Conservation (phyloP, 2,113 vertebrate species). For the Calyptomena viridis region DNA sequence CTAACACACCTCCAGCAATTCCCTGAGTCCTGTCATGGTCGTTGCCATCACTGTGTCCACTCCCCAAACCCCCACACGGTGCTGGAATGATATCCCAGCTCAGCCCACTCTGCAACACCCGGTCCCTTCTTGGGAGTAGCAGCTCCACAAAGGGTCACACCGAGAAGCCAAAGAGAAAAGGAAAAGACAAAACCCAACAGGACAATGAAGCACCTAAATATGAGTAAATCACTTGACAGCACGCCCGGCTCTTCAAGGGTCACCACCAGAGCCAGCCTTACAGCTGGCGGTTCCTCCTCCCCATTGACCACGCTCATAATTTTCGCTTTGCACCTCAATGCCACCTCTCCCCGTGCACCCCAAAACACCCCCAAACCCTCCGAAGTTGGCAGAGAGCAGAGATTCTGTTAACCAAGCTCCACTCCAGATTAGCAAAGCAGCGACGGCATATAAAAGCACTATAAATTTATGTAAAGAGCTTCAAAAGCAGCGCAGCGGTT, state of each 20-base stretch:
- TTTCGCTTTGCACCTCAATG: not conserved
- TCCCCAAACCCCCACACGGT: fast-evolving
- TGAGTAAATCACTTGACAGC: not conserved
- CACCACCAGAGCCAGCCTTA: not conserved
- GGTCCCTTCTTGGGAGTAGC: not conserved
- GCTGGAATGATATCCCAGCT: not conserved
- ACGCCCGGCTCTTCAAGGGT: not conserved
- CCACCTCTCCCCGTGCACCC: not conserved
- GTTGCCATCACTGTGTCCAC: too few relatives aligned
- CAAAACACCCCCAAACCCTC: not conserved
- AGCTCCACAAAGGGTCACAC: not conserved
- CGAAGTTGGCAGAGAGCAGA: not conserved
- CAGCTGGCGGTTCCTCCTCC: not conserved
- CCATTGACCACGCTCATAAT: not conserved
- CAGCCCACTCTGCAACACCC: not conserved
- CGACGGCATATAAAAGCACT: not conserved
- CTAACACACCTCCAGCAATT: fast-evolving
- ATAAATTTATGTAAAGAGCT: conserved; percentile 13
- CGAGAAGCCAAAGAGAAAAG: not conserved
- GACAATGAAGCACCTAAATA: not conserved
- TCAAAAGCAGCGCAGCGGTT: not conserved
- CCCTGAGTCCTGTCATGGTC: too few relatives aligned
- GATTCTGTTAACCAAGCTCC: not conserved
- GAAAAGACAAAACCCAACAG: not conserved
- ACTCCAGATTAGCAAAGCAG: not conserved